Evolutionary conservation across 2,113 vertebrate genomes (phyloP), one percentile per base, ranked within the genome.

Genomic region (Gavialis gangeticus): DNA sequence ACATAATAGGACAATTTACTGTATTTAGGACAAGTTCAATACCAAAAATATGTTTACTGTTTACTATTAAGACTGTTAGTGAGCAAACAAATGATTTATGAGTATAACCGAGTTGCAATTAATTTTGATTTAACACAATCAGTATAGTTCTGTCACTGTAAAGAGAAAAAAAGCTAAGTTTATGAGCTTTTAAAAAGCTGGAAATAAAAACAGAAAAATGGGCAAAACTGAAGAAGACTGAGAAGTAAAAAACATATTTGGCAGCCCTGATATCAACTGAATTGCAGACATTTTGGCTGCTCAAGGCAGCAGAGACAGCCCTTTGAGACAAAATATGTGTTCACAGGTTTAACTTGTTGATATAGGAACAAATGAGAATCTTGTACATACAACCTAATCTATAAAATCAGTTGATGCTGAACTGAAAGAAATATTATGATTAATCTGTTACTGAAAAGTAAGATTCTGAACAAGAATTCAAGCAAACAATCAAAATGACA

Each of bases 1-100:
- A 91, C 83, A 63, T 88, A 75, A 88, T 34, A 80, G n/a, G 11
- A 78, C 8, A 81, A 54, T 34, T 87, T 85, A 92, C 89, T 73
- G 34, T 30, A 9, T 73, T 46, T 73, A 24, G 22, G 34, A 46
- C 69, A 46, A 14, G 19, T 73, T 34, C 37, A 73, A 73, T 73
- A 46, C 24, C 46, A 37, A 73, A 46, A 69, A 73, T 30, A 10
- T 10, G n/a, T 73, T 25, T 24, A 46, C 37, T 22, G 46, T 73
- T 46, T 73, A 73, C 69, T 15, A 12, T 46, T 46, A 73, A 13
- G 69, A 24, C 69, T 15, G 21, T 46, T 73, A 73, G 21, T 73
- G 21, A 73, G 34, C 46, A 46, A 73, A 73, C 34, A 22, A 71
- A 46, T 73, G 34, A 73, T 13, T 73, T 37, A 73, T 46, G 10